Base-by-base conservation (phyloP, 1,140 invertebrate species). In the Drosophila quadrilineata region DNA sequence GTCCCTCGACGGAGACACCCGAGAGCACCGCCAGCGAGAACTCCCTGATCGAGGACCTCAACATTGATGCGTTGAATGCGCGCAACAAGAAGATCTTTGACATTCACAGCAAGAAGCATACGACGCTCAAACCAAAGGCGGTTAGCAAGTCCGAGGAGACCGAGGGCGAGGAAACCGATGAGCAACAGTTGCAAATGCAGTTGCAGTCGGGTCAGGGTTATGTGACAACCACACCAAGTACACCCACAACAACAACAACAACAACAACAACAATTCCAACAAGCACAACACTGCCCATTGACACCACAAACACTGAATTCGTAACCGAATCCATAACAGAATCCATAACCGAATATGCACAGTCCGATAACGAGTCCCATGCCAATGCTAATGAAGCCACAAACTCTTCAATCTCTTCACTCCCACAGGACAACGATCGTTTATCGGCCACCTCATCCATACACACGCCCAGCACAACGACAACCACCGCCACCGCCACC, bases 61-160 rank as follows among this genome's bases (percentile, higher is more conserved):
- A 91, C 40, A 86, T 90, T 9, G 88, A 91, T 66, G 90, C 89
- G 6, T 29, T 91, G 9, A 91, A 90, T 84, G 89, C 90, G 35
- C 87, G 91, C 50, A 92, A 92, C 52, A 91, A 91, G 69, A 90
- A 91, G 66, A 77, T 92, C 21, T 91, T 92, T 22, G 87, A 90
- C 16, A 91, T 91, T 57, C 85, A 88, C 35, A 89, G 87, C 63
- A 89, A 88, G 41, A 89, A 89, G 68, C 88, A 89, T 33, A 86
- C 88, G 29, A 76, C 75, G 2, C 59, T 88, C 3, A 89, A 89
- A 59, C 80, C 80, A 9, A 89, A 89, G 64, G 53, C 82, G 8
- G 28, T 17, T 12, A 22, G 21, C 5, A 3, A 52, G 14, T 29
- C 14, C 0, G 43, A 65, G 1, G 73, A 67, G 4, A 9, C 54